Evolutionary conservation across 1,140 invertebrate species (phyloP), one percentile per base, ranked within the genome.

Genomic region (Caenorhabditis brenneri): DNA sequence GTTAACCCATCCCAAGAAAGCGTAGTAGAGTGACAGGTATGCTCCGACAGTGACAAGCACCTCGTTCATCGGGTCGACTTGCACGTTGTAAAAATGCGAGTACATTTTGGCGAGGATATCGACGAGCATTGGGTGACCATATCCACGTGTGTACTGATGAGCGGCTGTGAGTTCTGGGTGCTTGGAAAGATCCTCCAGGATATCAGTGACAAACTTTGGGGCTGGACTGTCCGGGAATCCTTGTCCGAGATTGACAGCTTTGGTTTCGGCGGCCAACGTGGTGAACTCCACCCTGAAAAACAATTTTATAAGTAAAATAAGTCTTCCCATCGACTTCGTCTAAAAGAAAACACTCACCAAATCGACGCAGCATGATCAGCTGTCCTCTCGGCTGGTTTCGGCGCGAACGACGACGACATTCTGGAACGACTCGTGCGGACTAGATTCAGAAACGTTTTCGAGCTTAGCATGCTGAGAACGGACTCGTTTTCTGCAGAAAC

Each of bases 141-240:
- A 92, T 92, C 85, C 91, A 49, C 93, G 87, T 2, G 93, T 93
- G 90, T 99, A 99, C 90, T 99, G 97, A 91, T 98, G 95, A 10
- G 96, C 89, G 0, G 96, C 91, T 42, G 93, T 93, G 92, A 96
- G 94, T 12, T 94, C 92, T 74, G 89, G 89, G 65, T 93, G 93
- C 6, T 91, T 92, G 0, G 94, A 92, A 55, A 94, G 93, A 48
- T 94, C 93, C 1, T 93, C 92, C 51, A 98, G 91, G 19, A 95
- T 94, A 87, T 96, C 93, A 0, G 94, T 94, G 0, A 98, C 94
- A 93, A 95, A 94, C 49, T 94, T 92, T 0, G 97, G 96, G 22
- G 95, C 94, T 87, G 94, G 93, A 92, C 95, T 97, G 91, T 99
- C 96, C 0, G 97, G 96, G 92, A 99, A 99, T 2, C 97, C 97